Evolutionary conservation across 2,113 vertebrate genomes (phyloP), one percentile per base, ranked within the genome.

Genomic region (Phyllostomus hastatus): DNA sequence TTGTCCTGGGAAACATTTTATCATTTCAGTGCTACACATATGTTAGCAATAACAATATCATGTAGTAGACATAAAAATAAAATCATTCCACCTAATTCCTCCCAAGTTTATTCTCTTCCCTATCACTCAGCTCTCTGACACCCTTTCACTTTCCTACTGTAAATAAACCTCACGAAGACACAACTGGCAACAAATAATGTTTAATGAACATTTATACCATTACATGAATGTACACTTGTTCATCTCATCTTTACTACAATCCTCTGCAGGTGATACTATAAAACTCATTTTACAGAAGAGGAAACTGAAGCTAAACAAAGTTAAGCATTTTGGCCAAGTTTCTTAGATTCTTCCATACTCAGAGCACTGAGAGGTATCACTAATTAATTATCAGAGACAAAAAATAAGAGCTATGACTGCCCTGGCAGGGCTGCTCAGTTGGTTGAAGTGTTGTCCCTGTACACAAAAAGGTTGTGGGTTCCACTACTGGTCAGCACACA

Each of bases 241-340:
- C 57, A 69, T 38, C 64, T 84, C 28, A 88, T 91, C 61, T 93
- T 88, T 91, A 64, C 35, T 89, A 82, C 26, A 95, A 67, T 48
- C 43, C 10, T 79, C 22, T 72, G 57, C 41, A n/a, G 14, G 50
- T 80, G 11, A 43, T 31, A 91, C 20, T 43, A 57, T 41, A 85
- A 95, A 94, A 86, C 4, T 84, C 19, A 93, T 48, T 95, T 94
- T 88, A 48, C 28, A 82, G 46, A 94, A 92, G 26, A 12, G 10
- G 35, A 95, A 94, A 95, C 16, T 75, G 52, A 97, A 66, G 20
- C 19, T 75, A 88, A 96, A 94, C 41, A 80, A 96, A 90, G 88
- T 73, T 83, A 92, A 95, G 14, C 70, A 93, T 94, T 91, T 66
- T 41, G 41, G 28, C 17, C 31, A 89, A 96, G 26, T 93, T 80